phyloP scores from a whole-genome alignment of 23 tunicate genomes.

The Clavelina lepadiformis region DNA sequence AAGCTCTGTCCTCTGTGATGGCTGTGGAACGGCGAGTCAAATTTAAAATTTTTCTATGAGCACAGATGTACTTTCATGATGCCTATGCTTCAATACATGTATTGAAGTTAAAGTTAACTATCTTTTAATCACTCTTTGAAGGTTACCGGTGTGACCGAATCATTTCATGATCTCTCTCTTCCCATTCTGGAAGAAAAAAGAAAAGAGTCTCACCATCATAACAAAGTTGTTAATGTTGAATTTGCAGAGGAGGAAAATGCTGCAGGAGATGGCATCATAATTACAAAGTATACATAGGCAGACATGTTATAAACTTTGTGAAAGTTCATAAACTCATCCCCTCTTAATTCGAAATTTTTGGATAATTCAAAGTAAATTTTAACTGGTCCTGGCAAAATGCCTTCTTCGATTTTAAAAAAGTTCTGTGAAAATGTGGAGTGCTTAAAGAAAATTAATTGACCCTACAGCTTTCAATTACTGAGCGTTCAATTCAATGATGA shows the following conservation, averaged over 20 bases:
- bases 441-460: too few species aligned
- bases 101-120: background rate
- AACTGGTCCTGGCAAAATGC: too few species aligned
- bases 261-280: background rate
- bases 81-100: too few species aligned
- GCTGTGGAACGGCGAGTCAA: constrained; percentile 49
- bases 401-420: too few species aligned
- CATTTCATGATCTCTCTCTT: constrained; percentile 60
- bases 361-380: too few species aligned
- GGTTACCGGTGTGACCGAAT: constrained; percentile 57
- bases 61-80: too few species aligned
- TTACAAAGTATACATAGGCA: background rate
- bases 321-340: too few species aligned
- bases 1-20: constrained; percentile 77
- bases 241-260: background rate
- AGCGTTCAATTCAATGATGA: too few species aligned
- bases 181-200: constrained; percentile 53
- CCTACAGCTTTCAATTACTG: too few species aligned
- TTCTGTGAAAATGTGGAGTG: too few species aligned
- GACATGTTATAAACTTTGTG: background rate
- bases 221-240: constrained; percentile 8
- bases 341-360: too few species aligned
- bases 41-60: background rate
- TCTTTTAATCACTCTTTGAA: constrained; percentile 3
- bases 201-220: background rate